Conservation (phyloP, 2,888 invertebrate genomes). For the Onthophagus sagittarius region DNA sequence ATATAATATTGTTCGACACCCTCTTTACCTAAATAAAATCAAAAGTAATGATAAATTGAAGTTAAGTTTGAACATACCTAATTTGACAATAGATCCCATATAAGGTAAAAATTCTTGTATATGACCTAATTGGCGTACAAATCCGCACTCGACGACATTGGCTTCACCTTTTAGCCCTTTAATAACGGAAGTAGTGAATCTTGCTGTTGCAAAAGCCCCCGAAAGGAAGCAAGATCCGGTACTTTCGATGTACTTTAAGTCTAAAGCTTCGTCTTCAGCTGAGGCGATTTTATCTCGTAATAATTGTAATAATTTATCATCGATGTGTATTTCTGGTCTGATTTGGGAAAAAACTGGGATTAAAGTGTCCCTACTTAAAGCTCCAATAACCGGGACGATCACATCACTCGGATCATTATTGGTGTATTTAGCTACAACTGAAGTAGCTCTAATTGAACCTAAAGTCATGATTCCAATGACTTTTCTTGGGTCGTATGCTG, state of each 20-base stretch:
- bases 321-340: conserved; percentile 25
- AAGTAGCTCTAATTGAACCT: conserved; percentile 37
- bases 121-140: conserved; percentile 43
- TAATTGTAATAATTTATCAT: conserved; percentile 22
- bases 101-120: conserved; percentile 43
- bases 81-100: conserved; percentile 41
- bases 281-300: conserved; percentile 35
- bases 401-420: conserved; percentile 35
- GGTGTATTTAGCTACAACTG: conserved; percentile 34
- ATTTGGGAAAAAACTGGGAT: conserved; percentile 44
- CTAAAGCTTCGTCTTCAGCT: conserved; percentile 36
- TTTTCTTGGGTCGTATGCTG: conserved; percentile 37
- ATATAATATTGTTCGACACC: conserved; percentile 42
- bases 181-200: conserved; percentile 40
- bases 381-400: conserved; percentile 43
- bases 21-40: conserved; percentile 33
- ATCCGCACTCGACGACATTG: conserved; percentile 43
- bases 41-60: too few species aligned
- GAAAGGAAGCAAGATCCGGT: conserved; percentile 35
- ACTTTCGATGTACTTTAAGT: conserved; percentile 35
- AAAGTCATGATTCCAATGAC: conserved; percentile 42
- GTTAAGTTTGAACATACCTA: conserved; percentile 35
- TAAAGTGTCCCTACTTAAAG: conserved; percentile 35
- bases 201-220: conserved; percentile 39
- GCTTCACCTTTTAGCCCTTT: conserved; percentile 39